Base-by-base conservation (phyloP, 2,888 invertebrate species). In the Alloplasta piceator region DNA sequence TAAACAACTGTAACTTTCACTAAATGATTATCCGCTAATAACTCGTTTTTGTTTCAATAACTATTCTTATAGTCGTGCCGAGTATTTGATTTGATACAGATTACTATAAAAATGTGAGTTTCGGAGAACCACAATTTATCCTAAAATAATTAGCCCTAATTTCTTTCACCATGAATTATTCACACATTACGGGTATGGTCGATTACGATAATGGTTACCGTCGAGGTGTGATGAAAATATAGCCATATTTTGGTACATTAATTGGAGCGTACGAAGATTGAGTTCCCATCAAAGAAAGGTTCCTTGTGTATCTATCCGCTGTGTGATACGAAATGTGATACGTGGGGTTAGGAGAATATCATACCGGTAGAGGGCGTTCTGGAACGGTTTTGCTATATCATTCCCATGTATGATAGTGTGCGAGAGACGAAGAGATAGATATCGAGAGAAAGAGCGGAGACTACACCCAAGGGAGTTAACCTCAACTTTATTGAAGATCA, bases 401-500 rank as follows among this genome's bases (percentile, higher is more conserved):
- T 66, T 43, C 38, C 14, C 38, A 12, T 38, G 14, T 52, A 6
- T 55, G 56, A 9, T 46, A 56, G 41, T 52, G 71, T 43, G 36
- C n/a, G 16, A 39, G 67, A 41, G 39, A 10, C 52, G 10, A 66
- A n/a, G 56, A 50, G 38, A 55, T 16, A 55, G 14, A 7, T 14
- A 6, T 7, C 7, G 55, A 56, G 36, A 36, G 56, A 6, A 5
- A 16, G 41, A 9, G 14, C 41, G 60, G 39, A 38, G 58, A 38
- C 26, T 12, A 48, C 14, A 52, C 52, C 52, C 52, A 6, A 16
- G 71, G 43, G 70, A 48, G 41, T 38, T 43, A 43, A 64, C 73
- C 68, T 77, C 73, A 77, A 70, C 70, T 73, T 70, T 81, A 77
- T 81, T 77, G 80, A 77, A 77, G 80, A 81, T 81, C 80, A 77